Evolutionary conservation across 2,888 invertebrate genomes (phyloP), one percentile per base, ranked within the genome.

Genomic region (Mechanitis mazaeus): DNA sequence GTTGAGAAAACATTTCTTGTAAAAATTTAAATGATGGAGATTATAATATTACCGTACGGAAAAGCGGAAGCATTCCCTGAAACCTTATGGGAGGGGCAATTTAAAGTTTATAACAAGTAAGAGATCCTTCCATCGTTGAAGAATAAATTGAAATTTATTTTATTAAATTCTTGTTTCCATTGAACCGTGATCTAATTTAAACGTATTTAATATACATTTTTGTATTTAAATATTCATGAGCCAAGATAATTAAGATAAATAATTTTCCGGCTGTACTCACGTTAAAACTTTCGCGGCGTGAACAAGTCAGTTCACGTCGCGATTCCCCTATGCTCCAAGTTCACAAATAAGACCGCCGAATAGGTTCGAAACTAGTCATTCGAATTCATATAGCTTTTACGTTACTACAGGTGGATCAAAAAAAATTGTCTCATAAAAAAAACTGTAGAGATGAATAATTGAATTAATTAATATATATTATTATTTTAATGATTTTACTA

Each of bases 81-180:
- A 55, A 53, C 47, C 63, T 63, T 54, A 38, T 54, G 56, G 38
- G 56, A 53, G 45, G 59, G 56, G 56, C 56, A 63, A 63, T 63
- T 63, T 59, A 31, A 56, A 56, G 38, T 63, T 56, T 38, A 38
- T 45, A 63, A 63, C 58, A 61, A 61, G 54, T 61, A 42, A 63
- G 56, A 56, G 54, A 59, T 54, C 55, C 46, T 56, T 33, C 33
- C 28, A 31, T 46, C 50, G 31, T 50, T 50, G 9, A 50, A 50
- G 50, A 11, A 50, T 31, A 50, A 50, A 50, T 50, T 50, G 50
- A 50, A 50, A 50, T 12, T 50, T 50, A 50, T 50, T 50, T 31
- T 31, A 50, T 50, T 50, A 50, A 42, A 42, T 42, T 50, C 31
- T 9, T 31, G 11, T 31, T n/a, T 50, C 9, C 31, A 50, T 31